A percentile compares a stretch with the other conserved stretches of the same genome.
Evolutionary conservation across 1,140 invertebrate species (phyloP).

Genomic region (Drosophila auraria): DNA sequence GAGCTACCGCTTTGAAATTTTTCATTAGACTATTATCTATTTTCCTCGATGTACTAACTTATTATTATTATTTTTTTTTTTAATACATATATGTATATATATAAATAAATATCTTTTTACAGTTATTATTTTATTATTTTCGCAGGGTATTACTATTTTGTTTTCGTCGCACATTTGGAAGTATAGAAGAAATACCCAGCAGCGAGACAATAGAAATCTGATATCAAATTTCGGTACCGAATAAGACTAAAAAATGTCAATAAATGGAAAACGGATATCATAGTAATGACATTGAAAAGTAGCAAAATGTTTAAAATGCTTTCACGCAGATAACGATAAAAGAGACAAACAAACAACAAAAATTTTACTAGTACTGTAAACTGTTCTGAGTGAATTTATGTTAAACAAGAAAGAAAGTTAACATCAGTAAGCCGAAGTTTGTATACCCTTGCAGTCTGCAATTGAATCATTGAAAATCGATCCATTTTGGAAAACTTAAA

Average conservation of each 20-base stretch:
- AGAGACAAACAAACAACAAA: slow-evolving; percentile 39
- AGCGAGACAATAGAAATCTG: background rate
- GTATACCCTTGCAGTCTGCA: no score
- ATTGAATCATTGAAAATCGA: no score
- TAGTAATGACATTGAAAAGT: slow-evolving; percentile 9
- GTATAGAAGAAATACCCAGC: background rate
- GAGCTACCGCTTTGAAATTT: background rate
- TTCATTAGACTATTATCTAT: background rate
- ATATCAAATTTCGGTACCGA: background rate
- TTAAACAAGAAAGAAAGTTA: no score
- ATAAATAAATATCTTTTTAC: no score
- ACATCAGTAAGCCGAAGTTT: no score
- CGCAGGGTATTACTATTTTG: background rate
- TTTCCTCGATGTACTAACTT: no score
- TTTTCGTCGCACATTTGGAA: no score
- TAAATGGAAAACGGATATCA: slow-evolving; percentile 46
- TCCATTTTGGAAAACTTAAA: no score
- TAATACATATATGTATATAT: no score
- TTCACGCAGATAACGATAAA: slow-evolving; percentile 31
- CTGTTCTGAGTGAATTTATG: no score
- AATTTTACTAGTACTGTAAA: no score
- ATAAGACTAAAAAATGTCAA: no score
- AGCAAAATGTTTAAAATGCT: slow-evolving; percentile 49
- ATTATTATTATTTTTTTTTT: background rate
- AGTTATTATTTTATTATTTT: background rate